Percentiles rank a stretch among this genome's conserved stretches.
Conservation (phyloP, 92 coral and sea anemone genomes). For the Parazoanthus darwini region DNA sequence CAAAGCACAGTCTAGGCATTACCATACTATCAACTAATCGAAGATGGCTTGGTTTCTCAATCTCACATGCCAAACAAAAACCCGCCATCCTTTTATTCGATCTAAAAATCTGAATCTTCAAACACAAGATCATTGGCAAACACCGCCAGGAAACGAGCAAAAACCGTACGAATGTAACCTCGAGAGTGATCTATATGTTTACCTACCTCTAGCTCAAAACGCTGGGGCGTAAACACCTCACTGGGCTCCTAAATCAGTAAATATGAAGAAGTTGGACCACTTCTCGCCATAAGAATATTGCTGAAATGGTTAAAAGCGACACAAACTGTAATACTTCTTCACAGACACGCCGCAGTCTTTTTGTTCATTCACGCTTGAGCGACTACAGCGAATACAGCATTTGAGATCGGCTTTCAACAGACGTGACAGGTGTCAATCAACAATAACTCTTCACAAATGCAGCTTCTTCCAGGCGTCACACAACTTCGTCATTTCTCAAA, state of each 20-base stretch:
- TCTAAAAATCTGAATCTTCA: neutral
- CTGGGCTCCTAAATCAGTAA: neutral
- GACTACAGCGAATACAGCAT: conserved; percentile 1
- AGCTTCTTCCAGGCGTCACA: neutral
- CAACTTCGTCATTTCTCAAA: conserved; percentile 30
- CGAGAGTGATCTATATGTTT: neutral
- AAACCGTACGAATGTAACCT: neutral
- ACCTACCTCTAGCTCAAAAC: conserved; percentile 15
- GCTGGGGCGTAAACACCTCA: conserved; percentile 4
- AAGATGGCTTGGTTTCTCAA: neutral
- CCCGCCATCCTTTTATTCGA: neutral
- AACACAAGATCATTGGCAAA: neutral
- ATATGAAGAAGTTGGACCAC: neutral
- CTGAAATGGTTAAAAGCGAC: neutral
- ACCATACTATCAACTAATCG: neutral
- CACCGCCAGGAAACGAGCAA: neutral
- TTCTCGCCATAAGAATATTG: neutral
- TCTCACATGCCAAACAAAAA: neutral
- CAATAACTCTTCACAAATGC: neutral
- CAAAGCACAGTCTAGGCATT: neutral
- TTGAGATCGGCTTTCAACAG: conserved; percentile 11
- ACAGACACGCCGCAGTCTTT: conserved; percentile 8
- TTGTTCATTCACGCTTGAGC: conserved; percentile 21
- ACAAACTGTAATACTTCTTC: neutral
- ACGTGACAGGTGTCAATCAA: conserved; percentile 43